Evolutionary conservation across 2,888 invertebrate genomes (phyloP).

Genomic region (Macropis europaea): DNA sequence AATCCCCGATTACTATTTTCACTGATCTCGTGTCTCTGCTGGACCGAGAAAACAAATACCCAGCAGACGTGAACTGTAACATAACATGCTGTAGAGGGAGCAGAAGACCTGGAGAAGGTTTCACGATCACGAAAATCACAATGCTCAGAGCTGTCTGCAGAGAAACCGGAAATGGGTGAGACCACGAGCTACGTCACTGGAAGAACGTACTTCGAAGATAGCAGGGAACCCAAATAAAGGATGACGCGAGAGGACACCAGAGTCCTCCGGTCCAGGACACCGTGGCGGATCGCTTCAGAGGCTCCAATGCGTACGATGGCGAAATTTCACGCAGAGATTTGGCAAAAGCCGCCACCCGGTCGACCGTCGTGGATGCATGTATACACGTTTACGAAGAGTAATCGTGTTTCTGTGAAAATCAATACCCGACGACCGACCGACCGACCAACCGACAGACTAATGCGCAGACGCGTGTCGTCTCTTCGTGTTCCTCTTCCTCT

Average conservation of each 20-base stretch:
- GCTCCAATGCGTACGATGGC: not conserved
- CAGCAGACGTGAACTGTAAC: not conserved
- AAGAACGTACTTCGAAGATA: no score
- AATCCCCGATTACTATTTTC: not conserved
- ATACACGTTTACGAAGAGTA: constrained; percentile 10
- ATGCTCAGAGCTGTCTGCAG: no score
- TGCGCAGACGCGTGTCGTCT: constrained; percentile 49
- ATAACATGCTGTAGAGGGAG: not conserved
- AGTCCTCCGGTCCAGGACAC: no score
- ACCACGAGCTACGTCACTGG: no score
- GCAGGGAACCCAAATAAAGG: no score
- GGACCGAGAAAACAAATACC: constrained; percentile 12
- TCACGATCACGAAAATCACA: no score
- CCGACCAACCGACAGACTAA: constrained; percentile 58
- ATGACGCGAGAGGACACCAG: no score
- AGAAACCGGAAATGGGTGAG: no score
- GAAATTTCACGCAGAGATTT: constrained; percentile 26
- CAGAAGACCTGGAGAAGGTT: no score
- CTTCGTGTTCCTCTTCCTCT: not conserved
- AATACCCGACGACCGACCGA: constrained; percentile 55
- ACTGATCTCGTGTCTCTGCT: not conserved
- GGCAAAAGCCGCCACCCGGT: constrained; percentile 1
- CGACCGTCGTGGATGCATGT: constrained; percentile 32
- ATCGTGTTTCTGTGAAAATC: constrained; percentile 48
- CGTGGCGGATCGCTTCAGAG: not conserved